phyloP scores from a whole-genome alignment of 2,797 vertebrate species.

The Caiman crocodilus region DNA sequence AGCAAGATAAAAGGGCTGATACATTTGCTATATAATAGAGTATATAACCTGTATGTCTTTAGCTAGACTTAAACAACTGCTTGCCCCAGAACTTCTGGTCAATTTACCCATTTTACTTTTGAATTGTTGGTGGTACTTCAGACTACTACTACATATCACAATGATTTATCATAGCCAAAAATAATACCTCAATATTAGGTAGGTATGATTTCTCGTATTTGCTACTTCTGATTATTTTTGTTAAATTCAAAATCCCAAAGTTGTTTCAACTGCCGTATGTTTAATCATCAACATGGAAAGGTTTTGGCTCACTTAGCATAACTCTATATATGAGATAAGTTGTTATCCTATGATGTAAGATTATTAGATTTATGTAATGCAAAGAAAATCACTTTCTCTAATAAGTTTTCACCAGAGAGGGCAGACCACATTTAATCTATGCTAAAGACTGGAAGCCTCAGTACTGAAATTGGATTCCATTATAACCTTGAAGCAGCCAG shows the following conservation, averaged over 20 bases:
- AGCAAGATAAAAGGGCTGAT: background rate
- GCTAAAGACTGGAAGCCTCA: background rate
- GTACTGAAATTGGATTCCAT: background rate
- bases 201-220: background rate
- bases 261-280: background rate
- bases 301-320: background rate
- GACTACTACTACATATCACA: background rate
- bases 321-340: background rate
- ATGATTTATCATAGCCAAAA: background rate
- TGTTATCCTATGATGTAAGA: background rate
- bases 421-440: background rate
- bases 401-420: background rate
- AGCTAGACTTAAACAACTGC: background rate
- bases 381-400: background rate
- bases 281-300: background rate
- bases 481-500: background rate
- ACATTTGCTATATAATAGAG: background rate
- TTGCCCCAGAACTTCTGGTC: background rate
- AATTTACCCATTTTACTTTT: background rate
- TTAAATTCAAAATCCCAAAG: background rate
- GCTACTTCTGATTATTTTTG: background rate
- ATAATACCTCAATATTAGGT: background rate
- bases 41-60: background rate
- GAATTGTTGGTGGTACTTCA: background rate
- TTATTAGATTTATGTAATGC: background rate